Conservation (phyloP, 37 sponge, comb jelly and placozoan genomes). For the Oopsacas minuta region DNA sequence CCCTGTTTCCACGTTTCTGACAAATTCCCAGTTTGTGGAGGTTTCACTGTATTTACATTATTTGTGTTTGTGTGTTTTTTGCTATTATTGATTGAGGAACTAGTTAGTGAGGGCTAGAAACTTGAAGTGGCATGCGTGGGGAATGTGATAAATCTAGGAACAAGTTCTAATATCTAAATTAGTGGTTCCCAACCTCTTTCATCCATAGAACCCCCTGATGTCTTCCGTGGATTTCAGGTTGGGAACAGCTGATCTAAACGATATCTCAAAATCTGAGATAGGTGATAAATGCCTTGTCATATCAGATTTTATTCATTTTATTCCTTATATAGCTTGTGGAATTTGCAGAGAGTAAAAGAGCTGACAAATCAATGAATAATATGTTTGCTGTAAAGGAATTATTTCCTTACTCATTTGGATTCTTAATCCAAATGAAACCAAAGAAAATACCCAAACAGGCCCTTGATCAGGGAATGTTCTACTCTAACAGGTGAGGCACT, state of each 20-base stretch:
- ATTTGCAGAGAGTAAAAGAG: conserved; percentile 44
- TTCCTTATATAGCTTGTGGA: not conserved
- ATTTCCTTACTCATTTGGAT: not conserved
- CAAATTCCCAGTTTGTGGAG: not conserved
- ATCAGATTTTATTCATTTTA: too few species aligned
- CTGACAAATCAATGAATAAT: conserved; percentile 62
- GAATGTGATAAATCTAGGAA: too few species aligned
- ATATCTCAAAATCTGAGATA: too few species aligned
- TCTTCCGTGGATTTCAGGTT: too few species aligned
- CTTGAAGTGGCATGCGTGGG: too few species aligned
- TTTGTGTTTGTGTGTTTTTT: not conserved
- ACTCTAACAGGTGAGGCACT: conserved; percentile 40
- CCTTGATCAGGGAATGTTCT: conserved; percentile 63
- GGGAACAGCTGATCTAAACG: too few species aligned
- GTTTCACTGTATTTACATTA: not conserved
- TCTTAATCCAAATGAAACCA: not conserved
- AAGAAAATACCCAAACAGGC: conserved; percentile 41
- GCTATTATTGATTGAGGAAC: not conserved
- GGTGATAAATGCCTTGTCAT: too few species aligned
- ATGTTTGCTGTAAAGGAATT: conserved; percentile 70
- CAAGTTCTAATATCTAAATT: too few species aligned
- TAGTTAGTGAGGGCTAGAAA: too few species aligned
- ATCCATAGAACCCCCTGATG: too few species aligned
- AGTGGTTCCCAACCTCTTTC: too few species aligned
- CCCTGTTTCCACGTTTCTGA: too few species aligned